A percentile compares a stretch with the other conserved stretches of the same genome.
Conservation (phyloP, 2,888 invertebrate species). For the Marasmarcha lunaedactyla region DNA sequence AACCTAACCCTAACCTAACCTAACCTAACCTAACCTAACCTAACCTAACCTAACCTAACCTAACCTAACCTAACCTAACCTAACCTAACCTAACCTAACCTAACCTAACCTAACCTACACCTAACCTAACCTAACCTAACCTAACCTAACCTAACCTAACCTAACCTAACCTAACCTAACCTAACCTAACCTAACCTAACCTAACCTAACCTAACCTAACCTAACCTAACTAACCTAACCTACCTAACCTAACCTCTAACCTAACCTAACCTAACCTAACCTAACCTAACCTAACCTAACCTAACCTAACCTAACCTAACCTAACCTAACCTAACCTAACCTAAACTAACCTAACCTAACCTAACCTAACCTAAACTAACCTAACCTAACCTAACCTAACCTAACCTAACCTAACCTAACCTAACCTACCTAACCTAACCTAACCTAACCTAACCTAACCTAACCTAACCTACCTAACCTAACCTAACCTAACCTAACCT, state of each 20-base stretch:
- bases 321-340: conserved; percentile 6
- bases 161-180: conserved; percentile 6
- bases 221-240: conserved; percentile 7
- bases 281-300: conserved; percentile 7
- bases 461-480: conserved; percentile 15
- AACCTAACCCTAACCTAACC: conserved; percentile 11
- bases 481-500: conserved; percentile 9
- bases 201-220: conserved; percentile 6
- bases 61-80: conserved; percentile 13
- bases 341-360: conserved; percentile 14
- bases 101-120: conserved; percentile 6
- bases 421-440: conserved; percentile 17
- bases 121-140: conserved; percentile 5
- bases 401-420: conserved; percentile 18
- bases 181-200: conserved; percentile 6
- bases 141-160: conserved; percentile 5
- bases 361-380: conserved; percentile 18
- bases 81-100: conserved; percentile 10
- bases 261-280: conserved; percentile 7
- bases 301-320: conserved; percentile 7
- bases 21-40: conserved; percentile 13
- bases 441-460: conserved; percentile 16
- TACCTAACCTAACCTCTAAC: conserved; percentile 7
- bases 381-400: conserved; percentile 18
- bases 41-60: conserved; percentile 13